phyloP scores from a whole-genome alignment of 2,113 vertebrate genomes.

The Dermatemys mawii region DNA sequence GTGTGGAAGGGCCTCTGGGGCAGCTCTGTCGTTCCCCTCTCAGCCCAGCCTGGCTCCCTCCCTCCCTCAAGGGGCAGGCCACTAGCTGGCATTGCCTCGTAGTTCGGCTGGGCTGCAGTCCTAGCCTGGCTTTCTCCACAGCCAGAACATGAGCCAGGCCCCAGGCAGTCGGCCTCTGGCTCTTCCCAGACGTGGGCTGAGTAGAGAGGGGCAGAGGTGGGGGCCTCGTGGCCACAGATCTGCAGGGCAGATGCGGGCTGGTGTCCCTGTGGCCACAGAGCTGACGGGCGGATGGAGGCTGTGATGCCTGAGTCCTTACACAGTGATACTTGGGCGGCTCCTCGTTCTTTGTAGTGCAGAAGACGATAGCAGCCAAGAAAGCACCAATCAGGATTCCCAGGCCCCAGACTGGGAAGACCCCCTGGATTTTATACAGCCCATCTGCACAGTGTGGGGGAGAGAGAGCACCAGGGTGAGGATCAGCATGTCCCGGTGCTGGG shows the following conservation, averaged over 20 bases:
- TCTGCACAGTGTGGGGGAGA: slow-evolving; percentile 70
- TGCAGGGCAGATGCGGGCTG: not conserved
- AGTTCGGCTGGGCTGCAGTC: not conserved
- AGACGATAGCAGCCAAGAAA: slow-evolving; percentile 81
- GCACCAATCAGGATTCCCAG: slow-evolving; percentile 80
- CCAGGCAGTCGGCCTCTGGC: not conserved
- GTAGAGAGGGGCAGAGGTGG: no score
- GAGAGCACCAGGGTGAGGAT: fast-evolving
- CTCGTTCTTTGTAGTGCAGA: slow-evolving; percentile 87
- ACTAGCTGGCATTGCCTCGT: not conserved
- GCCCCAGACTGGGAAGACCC: slow-evolving; percentile 88
- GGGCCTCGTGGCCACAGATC: no score
- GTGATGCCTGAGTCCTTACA: slow-evolving; percentile 77
- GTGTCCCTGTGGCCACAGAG: fast-evolving
- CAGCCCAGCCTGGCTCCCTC: not conserved
- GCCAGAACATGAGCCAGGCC: fast-evolving
- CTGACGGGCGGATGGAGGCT: not conserved
- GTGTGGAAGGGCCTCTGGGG: not conserved
- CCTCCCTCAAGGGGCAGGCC: not conserved
- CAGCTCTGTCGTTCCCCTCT: not conserved
- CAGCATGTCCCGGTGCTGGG: not conserved
- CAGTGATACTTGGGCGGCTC: slow-evolving; percentile 86
- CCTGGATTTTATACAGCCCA: slow-evolving; percentile 85
- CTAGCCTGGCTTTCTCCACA: not conserved
- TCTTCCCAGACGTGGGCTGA: not conserved